These are phyloP conservation scores for Drosophila arawakana DNA, from an alignment of 1,140 invertebrate species.

Conservation along the genomic window DNA sequence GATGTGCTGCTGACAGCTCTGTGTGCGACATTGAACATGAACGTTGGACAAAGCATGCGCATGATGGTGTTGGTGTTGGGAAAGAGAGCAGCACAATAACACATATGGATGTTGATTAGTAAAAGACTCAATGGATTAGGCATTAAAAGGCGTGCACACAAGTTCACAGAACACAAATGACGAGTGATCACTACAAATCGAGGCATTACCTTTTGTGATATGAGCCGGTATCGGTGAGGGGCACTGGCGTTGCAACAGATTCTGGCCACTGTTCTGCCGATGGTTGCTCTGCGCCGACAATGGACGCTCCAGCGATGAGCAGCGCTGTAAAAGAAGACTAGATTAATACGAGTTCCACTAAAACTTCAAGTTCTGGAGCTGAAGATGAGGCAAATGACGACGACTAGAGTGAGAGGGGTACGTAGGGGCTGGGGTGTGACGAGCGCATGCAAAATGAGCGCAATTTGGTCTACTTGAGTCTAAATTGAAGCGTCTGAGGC, in stretches of 20 bases:
- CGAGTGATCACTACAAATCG: conserved; percentile 1
- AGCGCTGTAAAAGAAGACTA: conserved; percentile 86
- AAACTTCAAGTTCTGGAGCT: background rate
- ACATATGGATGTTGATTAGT: conserved; percentile 62
- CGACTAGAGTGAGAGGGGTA: background rate
- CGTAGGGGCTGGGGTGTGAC: background rate
- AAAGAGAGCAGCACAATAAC: conserved; percentile 51
- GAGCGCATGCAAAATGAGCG: conserved; percentile 73
- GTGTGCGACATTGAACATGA: conserved; percentile 56
- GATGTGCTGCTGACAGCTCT: conserved; percentile 84
- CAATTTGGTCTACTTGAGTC: conserved; percentile 35
- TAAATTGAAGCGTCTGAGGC: conserved; percentile 1
- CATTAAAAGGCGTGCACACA: conserved; percentile 60
- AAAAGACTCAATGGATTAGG: conserved; percentile 69
- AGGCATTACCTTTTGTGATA: conserved; percentile 88
- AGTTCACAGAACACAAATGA: conserved; percentile 43
- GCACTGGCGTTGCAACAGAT: conserved; percentile 86
- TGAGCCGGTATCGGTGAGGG: conserved; percentile 90
- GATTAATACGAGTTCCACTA: background rate
- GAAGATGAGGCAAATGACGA: conserved; percentile 23
- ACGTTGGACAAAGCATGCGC: conserved; percentile 69
- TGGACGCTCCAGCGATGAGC: conserved; percentile 92
- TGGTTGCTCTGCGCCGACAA: conserved; percentile 87
- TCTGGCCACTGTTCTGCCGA: conserved; percentile 85
- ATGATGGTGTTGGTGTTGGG: conserved; percentile 29